Conservation (phyloP, 2,113 vertebrate species). For the Cryptotis parvus region DNA sequence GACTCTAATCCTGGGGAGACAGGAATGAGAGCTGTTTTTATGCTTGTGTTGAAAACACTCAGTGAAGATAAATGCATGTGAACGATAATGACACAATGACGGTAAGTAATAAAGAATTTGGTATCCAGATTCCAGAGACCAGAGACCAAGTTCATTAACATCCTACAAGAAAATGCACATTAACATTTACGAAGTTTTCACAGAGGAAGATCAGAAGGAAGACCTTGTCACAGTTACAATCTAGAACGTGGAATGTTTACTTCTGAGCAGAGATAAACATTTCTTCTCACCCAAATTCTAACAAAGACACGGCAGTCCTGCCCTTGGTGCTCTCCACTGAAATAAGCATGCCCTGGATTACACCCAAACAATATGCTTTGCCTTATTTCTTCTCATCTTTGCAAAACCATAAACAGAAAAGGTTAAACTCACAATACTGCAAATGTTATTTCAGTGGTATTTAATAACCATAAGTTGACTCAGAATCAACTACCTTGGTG, state of each 20-base stretch:
- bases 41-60: neutral
- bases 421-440: slow-evolving; percentile 17
- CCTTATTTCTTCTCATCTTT: slow-evolving; percentile 9
- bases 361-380: neutral
- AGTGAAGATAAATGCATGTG: neutral
- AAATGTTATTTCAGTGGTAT: neutral
- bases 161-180: neutral
- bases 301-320: neutral
- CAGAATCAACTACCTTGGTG: neutral
- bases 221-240: slow-evolving; percentile 26
- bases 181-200: neutral
- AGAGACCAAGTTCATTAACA: neutral
- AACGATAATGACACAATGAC: neutral
- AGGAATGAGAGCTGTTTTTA: neutral
- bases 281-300: neutral
- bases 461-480: neutral
- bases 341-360: neutral
- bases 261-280: slow-evolving; percentile 22
- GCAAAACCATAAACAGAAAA: neutral
- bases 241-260: neutral
- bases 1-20: neutral
- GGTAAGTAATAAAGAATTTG: neutral
- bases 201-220: neutral
- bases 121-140: neutral
- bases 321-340: neutral